Conservation (phyloP, 2,888 invertebrate genomes). For the Ditylenchus weischeri region DNA sequence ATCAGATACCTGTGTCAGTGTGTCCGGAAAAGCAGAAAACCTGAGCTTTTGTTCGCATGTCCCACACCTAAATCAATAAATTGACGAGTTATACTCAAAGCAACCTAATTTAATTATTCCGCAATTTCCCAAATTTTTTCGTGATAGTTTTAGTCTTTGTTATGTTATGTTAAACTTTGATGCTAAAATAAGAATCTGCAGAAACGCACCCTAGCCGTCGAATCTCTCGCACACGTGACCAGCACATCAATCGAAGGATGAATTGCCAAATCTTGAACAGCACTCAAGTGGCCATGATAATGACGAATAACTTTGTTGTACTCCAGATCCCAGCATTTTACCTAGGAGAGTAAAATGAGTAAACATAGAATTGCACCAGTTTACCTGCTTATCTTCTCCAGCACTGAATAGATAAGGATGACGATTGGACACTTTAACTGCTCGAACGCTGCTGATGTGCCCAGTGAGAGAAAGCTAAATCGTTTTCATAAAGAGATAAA, state of each 20-base stretch:
- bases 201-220: constrained; percentile 73
- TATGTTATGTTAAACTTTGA: neutral
- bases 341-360: constrained; percentile 60
- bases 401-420: constrained; percentile 98
- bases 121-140: no score
- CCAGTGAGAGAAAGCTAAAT: constrained; percentile 83
- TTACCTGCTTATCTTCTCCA: constrained; percentile 87
- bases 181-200: neutral
- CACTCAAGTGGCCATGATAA: constrained; percentile 97
- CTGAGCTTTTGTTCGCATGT: constrained; percentile 96
- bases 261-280: constrained; percentile 81
- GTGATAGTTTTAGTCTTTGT: neutral
- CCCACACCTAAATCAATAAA: constrained; percentile 73
- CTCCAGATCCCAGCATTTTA: constrained; percentile 99
- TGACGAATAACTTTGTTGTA: constrained; percentile 89
- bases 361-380: constrained; percentile 6
- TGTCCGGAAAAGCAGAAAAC: constrained; percentile 93
- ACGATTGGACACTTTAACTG: constrained; percentile 83
- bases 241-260: constrained; percentile 94
- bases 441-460: constrained; percentile 94
- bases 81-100: no score
- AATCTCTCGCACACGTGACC: constrained; percentile 88
- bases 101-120: no score
- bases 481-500: neutral
- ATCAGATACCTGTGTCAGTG: constrained; percentile 72